These are phyloP conservation scores for Atrina japonica DNA, from an alignment of 2,888 invertebrate genomes.

Conservation along the genomic window DNA sequence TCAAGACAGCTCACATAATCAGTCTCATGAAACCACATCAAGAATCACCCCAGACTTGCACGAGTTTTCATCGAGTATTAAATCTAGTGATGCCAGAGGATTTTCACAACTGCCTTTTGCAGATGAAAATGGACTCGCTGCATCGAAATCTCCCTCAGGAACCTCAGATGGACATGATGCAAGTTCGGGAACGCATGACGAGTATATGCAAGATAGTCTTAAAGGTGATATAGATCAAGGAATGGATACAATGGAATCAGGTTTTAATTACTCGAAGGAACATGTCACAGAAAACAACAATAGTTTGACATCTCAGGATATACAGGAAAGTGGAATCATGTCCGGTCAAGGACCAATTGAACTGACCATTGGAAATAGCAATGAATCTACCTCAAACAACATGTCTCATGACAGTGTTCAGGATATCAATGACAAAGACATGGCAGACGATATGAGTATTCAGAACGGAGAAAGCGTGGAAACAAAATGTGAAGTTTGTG, in stretches of 20 bases:
- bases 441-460: conserved; percentile 7
- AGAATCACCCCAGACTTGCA: conserved; percentile 52
- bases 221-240: conserved; percentile 8
- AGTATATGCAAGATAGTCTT: conserved; percentile 7
- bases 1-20: conserved; percentile 12
- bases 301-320: too few species aligned
- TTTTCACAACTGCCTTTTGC: conserved; percentile 36
- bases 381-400: conserved; percentile 20
- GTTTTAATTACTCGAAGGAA: too few species aligned
- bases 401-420: conserved; percentile 9
- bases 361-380: conserved; percentile 7
- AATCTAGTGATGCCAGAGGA: conserved; percentile 23
- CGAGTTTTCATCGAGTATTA: conserved; percentile 31
- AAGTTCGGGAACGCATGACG: conserved; percentile 50
- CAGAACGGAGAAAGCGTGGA: conserved; percentile 32
- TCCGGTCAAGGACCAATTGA: too few species aligned
- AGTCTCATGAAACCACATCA: conserved; percentile 19
- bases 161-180: conserved; percentile 49
- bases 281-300: too few species aligned
- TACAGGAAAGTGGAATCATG: too few species aligned
- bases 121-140: conserved; percentile 44
- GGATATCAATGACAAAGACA: conserved; percentile 15
- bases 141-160: conserved; percentile 57
- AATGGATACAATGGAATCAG: too few species aligned
- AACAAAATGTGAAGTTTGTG: conserved; percentile 67